A percentile compares a stretch with the other conserved stretches of the same genome.
These are phyloP conservation scores for Andrena trimmerana DNA, from an alignment of 2,888 invertebrate species.

Conservation along the genomic window DNA sequence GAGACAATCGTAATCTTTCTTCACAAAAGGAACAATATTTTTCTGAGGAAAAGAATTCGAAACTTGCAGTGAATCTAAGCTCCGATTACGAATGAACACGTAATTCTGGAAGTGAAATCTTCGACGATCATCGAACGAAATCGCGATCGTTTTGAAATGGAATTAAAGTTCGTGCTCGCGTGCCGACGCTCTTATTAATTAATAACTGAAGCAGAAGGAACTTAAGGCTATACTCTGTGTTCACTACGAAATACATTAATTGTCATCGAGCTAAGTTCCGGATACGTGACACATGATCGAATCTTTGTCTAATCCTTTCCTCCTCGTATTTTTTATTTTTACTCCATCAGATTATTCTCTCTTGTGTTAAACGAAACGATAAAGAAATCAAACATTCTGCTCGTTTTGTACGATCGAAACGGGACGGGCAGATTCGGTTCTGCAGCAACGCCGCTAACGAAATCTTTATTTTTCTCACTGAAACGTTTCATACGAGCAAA, in stretches of 20 bases:
- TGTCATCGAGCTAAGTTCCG: not conserved
- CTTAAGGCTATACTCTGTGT: slow-evolving; percentile 39
- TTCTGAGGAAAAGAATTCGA: not conserved
- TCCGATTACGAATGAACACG: not conserved
- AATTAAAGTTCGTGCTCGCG: slow-evolving; percentile 3
- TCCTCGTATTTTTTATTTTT: too few relatives aligned
- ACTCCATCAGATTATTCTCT: too few relatives aligned
- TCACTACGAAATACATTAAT: slow-evolving; percentile 13
- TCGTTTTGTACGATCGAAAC: slow-evolving; percentile 15
- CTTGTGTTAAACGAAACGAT: not conserved
- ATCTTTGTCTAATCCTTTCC: not conserved
- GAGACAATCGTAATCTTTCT: slow-evolving; percentile 12
- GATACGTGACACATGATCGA: not conserved
- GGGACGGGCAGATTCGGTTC: slow-evolving; percentile 1
- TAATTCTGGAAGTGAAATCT: not conserved
- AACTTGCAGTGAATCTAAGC: not conserved
- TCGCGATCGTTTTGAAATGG: not conserved
- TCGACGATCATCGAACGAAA: not conserved
- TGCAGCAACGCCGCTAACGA: slow-evolving; percentile 12
- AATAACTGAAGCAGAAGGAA: slow-evolving; percentile 2
- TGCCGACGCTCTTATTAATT: not conserved
- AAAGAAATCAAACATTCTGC: not conserved
- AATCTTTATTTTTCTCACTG: slow-evolving; percentile 41
- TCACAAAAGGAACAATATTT: not conserved
- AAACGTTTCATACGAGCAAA: slow-evolving; percentile 31